Conservation (phyloP, 2,113 vertebrate genomes). For the Pipa parva region DNA sequence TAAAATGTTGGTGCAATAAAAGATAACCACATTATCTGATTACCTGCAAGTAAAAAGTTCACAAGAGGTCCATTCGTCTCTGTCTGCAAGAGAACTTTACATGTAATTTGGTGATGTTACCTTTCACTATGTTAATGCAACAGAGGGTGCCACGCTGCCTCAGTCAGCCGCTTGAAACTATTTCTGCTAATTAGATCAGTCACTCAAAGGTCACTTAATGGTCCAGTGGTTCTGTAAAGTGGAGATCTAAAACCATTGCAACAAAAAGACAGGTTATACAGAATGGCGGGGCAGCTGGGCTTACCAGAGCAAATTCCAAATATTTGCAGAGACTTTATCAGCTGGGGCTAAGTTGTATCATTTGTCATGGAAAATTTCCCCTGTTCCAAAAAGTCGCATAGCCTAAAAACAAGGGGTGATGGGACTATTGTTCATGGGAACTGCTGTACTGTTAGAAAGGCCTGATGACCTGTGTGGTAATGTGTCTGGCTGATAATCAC, state of each 20-base stretch:
- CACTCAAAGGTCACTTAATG: conserved; percentile 8
- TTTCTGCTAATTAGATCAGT: conserved; percentile 1
- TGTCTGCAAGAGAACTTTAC: too few species aligned
- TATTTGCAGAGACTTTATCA: conserved; percentile 12
- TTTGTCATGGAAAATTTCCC: conserved; percentile 10
- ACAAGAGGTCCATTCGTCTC: too few species aligned
- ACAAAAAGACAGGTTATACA: not conserved
- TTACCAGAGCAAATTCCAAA: conserved; percentile 6
- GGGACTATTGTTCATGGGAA: not conserved
- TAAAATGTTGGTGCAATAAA: too few species aligned
- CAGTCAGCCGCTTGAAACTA: not conserved
- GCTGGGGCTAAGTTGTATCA: conserved; percentile 6
- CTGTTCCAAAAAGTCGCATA: not conserved
- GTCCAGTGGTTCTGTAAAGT: conserved; percentile 1
- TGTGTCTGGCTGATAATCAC: not conserved
- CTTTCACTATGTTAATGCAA: not conserved
- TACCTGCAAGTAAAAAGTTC: too few species aligned
- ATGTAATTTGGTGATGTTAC: not conserved
- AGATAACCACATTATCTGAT: too few species aligned
- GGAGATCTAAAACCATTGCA: not conserved
- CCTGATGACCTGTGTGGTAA: not conserved
- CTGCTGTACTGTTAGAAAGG: not conserved
- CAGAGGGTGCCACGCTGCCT: not conserved
- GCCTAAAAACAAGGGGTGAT: not conserved
- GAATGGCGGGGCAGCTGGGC: not conserved